Conservation (phyloP, 2,113 vertebrate species). For the Cochlearius cochlearius region DNA sequence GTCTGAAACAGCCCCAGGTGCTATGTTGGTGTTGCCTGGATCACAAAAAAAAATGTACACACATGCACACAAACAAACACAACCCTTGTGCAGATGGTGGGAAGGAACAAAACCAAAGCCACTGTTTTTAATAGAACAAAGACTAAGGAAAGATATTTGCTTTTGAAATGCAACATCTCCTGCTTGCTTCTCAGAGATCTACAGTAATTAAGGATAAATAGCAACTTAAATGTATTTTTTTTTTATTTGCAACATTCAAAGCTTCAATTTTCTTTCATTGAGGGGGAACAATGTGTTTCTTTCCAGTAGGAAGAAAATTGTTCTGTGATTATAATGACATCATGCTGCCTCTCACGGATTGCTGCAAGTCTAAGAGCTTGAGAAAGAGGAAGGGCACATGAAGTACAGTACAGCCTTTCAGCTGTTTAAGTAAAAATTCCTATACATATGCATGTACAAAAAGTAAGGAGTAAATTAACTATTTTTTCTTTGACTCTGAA, state of each 20-base stretch:
- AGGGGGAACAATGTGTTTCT: conserved; percentile 20
- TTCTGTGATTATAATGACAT: conserved; percentile 53
- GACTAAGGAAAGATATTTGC: background rate
- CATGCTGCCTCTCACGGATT: background rate
- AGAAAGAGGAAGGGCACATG: background rate
- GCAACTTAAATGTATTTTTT: conserved; percentile 2
- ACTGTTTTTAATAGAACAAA: background rate
- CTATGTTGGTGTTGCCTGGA: background rate
- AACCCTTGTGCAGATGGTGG: background rate
- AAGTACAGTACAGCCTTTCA: background rate
- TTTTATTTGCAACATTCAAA: conserved; percentile 31
- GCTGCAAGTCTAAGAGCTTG: background rate
- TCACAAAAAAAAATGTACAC: background rate
- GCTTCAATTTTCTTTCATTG: conserved; percentile 34
- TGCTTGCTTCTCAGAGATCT: background rate
- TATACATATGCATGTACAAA: background rate
- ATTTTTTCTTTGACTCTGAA: background rate
- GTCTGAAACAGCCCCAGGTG: background rate
- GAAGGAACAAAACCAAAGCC: background rate
- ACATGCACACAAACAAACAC: background rate
- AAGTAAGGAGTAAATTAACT: background rate
- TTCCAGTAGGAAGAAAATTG: conserved; percentile 56
- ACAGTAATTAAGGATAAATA: conserved; percentile 43
- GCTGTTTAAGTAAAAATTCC: background rate
- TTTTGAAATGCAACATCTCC: background rate